Conservation (phyloP, 2,888 invertebrate genomes). For the Melolontha melolontha region DNA sequence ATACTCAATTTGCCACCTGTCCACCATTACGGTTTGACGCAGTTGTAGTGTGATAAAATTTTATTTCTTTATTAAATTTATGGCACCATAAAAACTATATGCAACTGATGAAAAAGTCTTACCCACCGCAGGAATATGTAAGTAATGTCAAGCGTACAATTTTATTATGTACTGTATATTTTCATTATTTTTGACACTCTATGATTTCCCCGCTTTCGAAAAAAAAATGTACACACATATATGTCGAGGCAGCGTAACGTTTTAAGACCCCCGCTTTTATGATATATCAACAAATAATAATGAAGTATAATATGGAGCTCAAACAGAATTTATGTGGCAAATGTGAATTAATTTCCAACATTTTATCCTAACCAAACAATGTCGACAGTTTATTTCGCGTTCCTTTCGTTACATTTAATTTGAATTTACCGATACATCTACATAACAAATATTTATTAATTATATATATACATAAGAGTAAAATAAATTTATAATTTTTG, state of each 20-base stretch:
- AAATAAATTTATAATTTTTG: too few relatives aligned
- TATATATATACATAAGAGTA: too few relatives aligned
- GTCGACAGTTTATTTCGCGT: slow-evolving; percentile 12
- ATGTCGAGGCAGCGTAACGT: slow-evolving; percentile 1
- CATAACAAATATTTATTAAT: too few relatives aligned
- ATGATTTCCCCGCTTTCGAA: slow-evolving; percentile 6
- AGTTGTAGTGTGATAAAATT: slow-evolving; percentile 30
- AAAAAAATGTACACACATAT: neutral
- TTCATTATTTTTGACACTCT: slow-evolving; percentile 29
- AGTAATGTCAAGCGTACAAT: slow-evolving; percentile 20
- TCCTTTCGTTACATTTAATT: neutral
- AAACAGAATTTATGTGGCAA: slow-evolving; percentile 19
- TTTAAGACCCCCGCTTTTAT: slow-evolving; percentile 25
- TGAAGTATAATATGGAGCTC: slow-evolving; percentile 26
- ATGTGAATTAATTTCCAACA: slow-evolving; percentile 24
- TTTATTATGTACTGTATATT: slow-evolving; percentile 32
- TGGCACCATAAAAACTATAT: slow-evolving; percentile 22
- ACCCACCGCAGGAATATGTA: slow-evolving; percentile 10
- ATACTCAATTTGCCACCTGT: slow-evolving; percentile 4
- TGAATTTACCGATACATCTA: slow-evolving; percentile 1
- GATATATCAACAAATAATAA: slow-evolving; percentile 30
- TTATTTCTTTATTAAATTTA: slow-evolving; percentile 34
- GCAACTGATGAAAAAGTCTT: slow-evolving; percentile 28
- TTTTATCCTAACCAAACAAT: slow-evolving; percentile 24
- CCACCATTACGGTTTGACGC: slow-evolving; percentile 7